Evolutionary conservation across 92 coral and sea anemone species (phyloP).

Genomic region (Blastomussa wellsi): DNA sequence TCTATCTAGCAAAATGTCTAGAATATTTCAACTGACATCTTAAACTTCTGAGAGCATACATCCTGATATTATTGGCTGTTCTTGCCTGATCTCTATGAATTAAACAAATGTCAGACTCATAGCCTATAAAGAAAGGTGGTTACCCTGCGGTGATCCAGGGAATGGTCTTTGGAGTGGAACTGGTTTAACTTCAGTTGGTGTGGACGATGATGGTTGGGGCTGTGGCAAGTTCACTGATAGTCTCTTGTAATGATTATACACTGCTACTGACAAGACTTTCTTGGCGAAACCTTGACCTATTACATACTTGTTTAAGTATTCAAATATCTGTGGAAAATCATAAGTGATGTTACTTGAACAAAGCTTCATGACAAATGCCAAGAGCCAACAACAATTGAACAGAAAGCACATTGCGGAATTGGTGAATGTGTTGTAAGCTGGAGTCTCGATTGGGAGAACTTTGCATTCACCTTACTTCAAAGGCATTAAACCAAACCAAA

Average conservation of each 20-base stretch:
- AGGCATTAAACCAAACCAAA: too few species aligned
- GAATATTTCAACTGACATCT: too few species aligned
- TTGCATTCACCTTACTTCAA: too few species aligned
- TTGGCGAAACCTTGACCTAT: slow-evolving; percentile 96
- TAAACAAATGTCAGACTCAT: neutral
- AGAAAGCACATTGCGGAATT: too few species aligned
- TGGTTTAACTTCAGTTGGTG: slow-evolving; percentile 77
- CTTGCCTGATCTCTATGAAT: too few species aligned
- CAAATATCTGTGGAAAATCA: slow-evolving; percentile 70
- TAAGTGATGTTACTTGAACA: neutral
- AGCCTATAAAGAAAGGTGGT: neutral
- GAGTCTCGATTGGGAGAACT: too few species aligned
- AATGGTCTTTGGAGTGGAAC: slow-evolving; percentile 83
- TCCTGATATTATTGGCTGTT: too few species aligned
- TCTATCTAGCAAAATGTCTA: too few species aligned
- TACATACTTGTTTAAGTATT: slow-evolving; percentile 92
- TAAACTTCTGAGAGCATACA: too few species aligned
- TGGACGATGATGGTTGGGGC: slow-evolving; percentile 56
- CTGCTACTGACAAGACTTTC: slow-evolving; percentile 97
- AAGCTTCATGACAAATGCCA: too few species aligned
- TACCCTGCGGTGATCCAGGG: slow-evolving; percentile 95
- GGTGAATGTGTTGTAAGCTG: too few species aligned
- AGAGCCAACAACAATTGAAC: too few species aligned
- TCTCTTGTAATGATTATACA: slow-evolving; percentile 94
- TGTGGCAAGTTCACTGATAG: slow-evolving; percentile 82